Percentiles rank a stretch among this genome's conserved stretches.
Conservation (phyloP, 1,140 invertebrate genomes). For the Chlorops oryzae region DNA sequence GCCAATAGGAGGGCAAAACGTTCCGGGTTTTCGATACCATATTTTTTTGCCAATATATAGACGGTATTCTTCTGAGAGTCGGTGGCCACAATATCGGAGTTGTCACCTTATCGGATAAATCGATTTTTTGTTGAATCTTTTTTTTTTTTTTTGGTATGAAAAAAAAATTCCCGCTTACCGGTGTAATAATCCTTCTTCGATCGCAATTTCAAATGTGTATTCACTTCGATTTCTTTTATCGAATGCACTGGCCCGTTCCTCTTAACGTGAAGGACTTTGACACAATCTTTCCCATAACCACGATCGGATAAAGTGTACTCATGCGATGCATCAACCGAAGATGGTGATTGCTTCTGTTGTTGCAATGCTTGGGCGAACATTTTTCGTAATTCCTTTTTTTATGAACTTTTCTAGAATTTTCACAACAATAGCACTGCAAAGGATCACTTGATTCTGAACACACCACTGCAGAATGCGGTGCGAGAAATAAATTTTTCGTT, state of each 20-base stretch:
- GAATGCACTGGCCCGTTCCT: slow-evolving; percentile 58
- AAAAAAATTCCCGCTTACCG: no score
- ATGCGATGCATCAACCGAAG: slow-evolving; percentile 11
- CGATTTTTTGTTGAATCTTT: no score
- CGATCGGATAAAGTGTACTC: slow-evolving; percentile 58
- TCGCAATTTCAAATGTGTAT: slow-evolving; percentile 62
- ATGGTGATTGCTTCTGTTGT: slow-evolving; percentile 9
- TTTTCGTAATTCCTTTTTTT: neutral
- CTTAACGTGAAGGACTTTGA: slow-evolving; percentile 64
- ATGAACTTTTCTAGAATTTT: no score
- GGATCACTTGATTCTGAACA: no score
- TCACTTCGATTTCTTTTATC: slow-evolving; percentile 68
- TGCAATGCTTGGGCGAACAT: slow-evolving; percentile 24
- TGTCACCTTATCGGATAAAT: slow-evolving; percentile 51
- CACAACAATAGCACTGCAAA: no score
- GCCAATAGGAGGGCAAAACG: slow-evolving; percentile 64
- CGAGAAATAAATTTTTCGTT: neutral
- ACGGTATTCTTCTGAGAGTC: slow-evolving; percentile 79
- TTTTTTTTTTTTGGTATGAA: no score
- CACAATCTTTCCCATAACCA: slow-evolving; percentile 68
- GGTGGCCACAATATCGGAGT: slow-evolving; percentile 68
- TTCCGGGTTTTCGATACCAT: slow-evolving; percentile 67
- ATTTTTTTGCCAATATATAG: slow-evolving; percentile 69
- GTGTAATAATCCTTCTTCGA: slow-evolving; percentile 59
- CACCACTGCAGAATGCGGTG: no score